phyloP scores from a whole-genome alignment of 1,140 invertebrate species.

The Cydia amplana region DNA sequence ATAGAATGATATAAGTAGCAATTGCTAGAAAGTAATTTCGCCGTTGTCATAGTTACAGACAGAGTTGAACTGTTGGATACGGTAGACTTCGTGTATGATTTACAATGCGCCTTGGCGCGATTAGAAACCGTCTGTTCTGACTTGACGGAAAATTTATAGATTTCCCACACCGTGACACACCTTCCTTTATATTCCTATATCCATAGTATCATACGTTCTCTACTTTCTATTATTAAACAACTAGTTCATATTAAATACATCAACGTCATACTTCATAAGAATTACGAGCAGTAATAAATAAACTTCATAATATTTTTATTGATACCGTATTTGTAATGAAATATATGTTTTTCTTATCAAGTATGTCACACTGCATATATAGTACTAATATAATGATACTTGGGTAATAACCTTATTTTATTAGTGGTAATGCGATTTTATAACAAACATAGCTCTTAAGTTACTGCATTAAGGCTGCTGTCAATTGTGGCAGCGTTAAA shows the following conservation, averaged over 20 bases:
- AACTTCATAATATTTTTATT: constrained; percentile 19
- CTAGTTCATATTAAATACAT: not conserved
- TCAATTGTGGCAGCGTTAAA: not conserved
- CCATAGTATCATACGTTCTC: not conserved
- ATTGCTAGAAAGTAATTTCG: too few species aligned
- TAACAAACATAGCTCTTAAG: not conserved
- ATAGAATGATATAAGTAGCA: too few species aligned
- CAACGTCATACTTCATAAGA: not conserved
- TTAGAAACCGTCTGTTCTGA: not conserved
- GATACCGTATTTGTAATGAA: constrained; percentile 4
- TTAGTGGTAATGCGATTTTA: not conserved
- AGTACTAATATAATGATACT: not conserved
- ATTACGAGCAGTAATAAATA: constrained; percentile 2
- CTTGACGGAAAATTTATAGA: not conserved
- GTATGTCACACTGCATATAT: constrained; percentile 10
- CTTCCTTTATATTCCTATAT: not conserved
- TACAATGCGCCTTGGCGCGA: not conserved
- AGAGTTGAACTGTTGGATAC: not conserved
- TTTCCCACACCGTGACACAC: not conserved
- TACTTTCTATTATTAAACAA: not conserved
- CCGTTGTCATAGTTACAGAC: not conserved
- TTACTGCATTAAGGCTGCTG: not conserved
- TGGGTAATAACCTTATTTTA: not conserved
- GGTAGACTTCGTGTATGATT: not conserved
- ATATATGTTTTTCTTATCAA: constrained; percentile 2